Evolutionary conservation across 2,888 invertebrate species (phyloP).

Genomic region (Drosophila demipolita): DNA sequence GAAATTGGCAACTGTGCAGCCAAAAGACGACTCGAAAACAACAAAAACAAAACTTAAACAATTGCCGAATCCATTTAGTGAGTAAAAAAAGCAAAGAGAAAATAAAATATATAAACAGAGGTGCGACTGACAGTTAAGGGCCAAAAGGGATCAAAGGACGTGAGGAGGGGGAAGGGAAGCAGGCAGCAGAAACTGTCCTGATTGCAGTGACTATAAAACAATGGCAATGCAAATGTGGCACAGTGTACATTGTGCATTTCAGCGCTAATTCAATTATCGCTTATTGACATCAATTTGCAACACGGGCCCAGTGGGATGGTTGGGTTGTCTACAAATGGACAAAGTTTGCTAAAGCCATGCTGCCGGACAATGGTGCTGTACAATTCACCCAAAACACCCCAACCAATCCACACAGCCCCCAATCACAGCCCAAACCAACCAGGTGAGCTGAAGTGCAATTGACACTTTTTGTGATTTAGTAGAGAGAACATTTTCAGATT

Average conservation of each 20-base stretch:
- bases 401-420: background rate
- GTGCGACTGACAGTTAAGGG: constrained; percentile 15
- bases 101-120: constrained; percentile 14
- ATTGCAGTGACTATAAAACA: constrained; percentile 55
- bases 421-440: background rate
- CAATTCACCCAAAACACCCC: constrained; percentile 7
- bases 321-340: background rate
- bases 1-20: constrained; percentile 6
- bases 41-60: constrained; percentile 55
- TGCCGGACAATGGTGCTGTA: constrained; percentile 27
- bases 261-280: constrained; percentile 81
- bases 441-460: constrained; percentile 63
- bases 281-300: constrained; percentile 80
- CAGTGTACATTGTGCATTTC: constrained; percentile 70
- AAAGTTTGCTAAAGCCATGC: background rate
- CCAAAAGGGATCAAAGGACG: constrained; percentile 3
- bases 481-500: constrained; percentile 66
- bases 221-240: constrained; percentile 61
- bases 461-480: constrained; percentile 77
- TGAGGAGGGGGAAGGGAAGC: background rate
- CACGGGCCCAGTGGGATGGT: background rate
- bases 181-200: constrained; percentile 29
- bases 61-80: constrained; percentile 51
- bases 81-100: constrained; percentile 2
- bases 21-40: constrained; percentile 18